These are phyloP conservation scores for Amiota mariae DNA, from an alignment of 2,888 invertebrate genomes.

Conservation along the genomic window DNA sequence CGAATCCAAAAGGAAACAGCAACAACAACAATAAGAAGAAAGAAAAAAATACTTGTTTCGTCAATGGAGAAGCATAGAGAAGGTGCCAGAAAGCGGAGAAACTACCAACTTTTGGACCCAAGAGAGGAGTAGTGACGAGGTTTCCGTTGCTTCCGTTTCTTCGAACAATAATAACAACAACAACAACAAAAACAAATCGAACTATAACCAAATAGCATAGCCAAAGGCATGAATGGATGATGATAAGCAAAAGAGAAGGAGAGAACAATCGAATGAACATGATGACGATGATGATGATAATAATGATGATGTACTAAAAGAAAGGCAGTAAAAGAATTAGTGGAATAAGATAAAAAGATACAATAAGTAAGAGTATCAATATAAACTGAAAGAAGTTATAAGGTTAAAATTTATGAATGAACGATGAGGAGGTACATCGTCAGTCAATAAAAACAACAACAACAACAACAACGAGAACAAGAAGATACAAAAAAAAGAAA, in stretches of 20 bases:
- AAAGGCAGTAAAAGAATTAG: conserved; percentile 4
- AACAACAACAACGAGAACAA: conserved; percentile 38
- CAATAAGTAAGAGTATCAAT: neutral
- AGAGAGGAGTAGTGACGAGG: conserved; percentile 27
- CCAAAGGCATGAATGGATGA: conserved; percentile 30
- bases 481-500: conserved; percentile 37
- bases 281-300: too few species aligned
- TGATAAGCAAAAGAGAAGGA: conserved; percentile 35
- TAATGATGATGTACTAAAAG: too few species aligned
- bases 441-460: conserved; percentile 23
- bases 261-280: conserved; percentile 28
- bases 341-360: conserved; percentile 16
- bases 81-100: too few species aligned
- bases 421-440: conserved; percentile 34
- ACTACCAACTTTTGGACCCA: neutral
- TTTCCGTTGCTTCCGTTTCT: conserved; percentile 66
- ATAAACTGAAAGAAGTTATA: conserved; percentile 6
- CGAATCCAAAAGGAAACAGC: conserved; percentile 8
- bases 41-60: conserved; percentile 6
- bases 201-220: conserved; percentile 37
- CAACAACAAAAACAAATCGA: conserved; percentile 30
- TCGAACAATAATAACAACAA: conserved; percentile 26
- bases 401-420: conserved; percentile 63
- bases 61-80: too few species aligned
- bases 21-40: conserved; percentile 6